phyloP scores from a whole-genome alignment of 2,888 invertebrate species.

The Rosalia funebris region DNA sequence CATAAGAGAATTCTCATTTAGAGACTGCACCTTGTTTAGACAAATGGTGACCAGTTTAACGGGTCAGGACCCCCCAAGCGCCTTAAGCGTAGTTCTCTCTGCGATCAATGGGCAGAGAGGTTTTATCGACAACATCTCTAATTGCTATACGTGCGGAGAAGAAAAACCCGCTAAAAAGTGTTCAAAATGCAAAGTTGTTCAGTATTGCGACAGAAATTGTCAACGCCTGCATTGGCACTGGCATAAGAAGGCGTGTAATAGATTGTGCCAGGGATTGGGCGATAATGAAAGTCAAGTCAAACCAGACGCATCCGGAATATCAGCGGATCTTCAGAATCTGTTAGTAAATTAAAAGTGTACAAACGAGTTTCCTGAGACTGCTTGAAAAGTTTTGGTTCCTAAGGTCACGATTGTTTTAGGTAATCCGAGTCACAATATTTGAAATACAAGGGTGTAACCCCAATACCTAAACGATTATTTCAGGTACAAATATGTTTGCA shows the following conservation, averaged over 20 bases:
- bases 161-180: slow-evolving; percentile 93
- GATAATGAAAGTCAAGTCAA: slow-evolving; percentile 34
- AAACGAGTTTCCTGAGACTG: slow-evolving; percentile 9
- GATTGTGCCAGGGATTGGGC: slow-evolving; percentile 63
- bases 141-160: slow-evolving; percentile 88
- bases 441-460: too few relatives aligned
- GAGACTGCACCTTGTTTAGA: slow-evolving; percentile 89
- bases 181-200: slow-evolving; percentile 91
- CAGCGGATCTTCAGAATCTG: slow-evolving; percentile 54
- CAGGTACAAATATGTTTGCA: too few relatives aligned
- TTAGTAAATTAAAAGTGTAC: slow-evolving; percentile 44
- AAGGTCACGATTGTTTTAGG: too few relatives aligned
- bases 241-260: slow-evolving; percentile 86
- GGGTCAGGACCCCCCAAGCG: slow-evolving; percentile 78
- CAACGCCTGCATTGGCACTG: slow-evolving; percentile 94
- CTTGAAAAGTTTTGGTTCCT: slow-evolving; percentile 5
- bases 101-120: slow-evolving; percentile 90
- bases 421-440: too few relatives aligned
- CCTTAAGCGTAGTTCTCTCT: slow-evolving; percentile 76
- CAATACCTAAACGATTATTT: too few relatives aligned
- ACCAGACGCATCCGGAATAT: slow-evolving; percentile 52
- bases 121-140: slow-evolving; percentile 74
- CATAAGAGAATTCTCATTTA: slow-evolving; percentile 88
- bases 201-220: slow-evolving; percentile 94
- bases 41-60: slow-evolving; percentile 84